A percentile compares a stretch with the other conserved stretches of the same genome.
These are phyloP conservation scores for Dendronephthya gigantea DNA, from an alignment of 64 coral and sea anemone genomes.

Conservation along the genomic window DNA sequence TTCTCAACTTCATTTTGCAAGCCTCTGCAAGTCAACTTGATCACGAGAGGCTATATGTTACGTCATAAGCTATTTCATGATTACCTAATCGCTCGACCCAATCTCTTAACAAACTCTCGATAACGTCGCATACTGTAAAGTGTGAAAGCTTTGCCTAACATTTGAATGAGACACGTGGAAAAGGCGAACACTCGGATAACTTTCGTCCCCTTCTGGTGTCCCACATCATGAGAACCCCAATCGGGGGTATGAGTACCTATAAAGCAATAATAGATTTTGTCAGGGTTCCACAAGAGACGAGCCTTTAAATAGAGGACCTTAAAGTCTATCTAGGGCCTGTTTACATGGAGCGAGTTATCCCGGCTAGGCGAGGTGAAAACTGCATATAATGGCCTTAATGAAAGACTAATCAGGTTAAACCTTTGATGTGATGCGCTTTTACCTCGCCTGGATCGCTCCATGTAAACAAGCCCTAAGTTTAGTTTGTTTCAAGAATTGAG, in stretches of 20 bases:
- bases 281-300: not conserved
- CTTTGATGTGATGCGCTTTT: too few relatives aligned
- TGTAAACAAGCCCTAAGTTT: too few relatives aligned
- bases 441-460: too few relatives aligned
- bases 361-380: too few relatives aligned
- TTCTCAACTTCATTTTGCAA: not conserved
- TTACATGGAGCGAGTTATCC: too few relatives aligned
- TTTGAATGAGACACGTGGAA: conserved; percentile 59
- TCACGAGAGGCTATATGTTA: too few relatives aligned
- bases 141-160: conserved; percentile 74
- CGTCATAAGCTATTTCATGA: not conserved
- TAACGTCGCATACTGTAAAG: conserved; percentile 71
- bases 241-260: not conserved
- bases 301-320: too few relatives aligned
- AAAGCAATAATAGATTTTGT: not conserved
- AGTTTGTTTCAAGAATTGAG: too few relatives aligned
- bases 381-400: too few relatives aligned
- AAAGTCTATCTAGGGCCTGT: too few relatives aligned
- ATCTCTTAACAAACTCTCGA: conserved; percentile 80
- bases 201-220: conserved; percentile 43
- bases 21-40: too few relatives aligned
- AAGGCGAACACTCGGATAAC: conserved; percentile 92
- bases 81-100: conserved; percentile 81
- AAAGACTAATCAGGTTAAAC: too few relatives aligned
- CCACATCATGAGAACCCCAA: not conserved